A percentile compares a stretch with the other conserved stretches of the same genome.
phyloP scores from a whole-genome alignment of 2,888 invertebrate species.

The Lamellibrachia satsuma region DNA sequence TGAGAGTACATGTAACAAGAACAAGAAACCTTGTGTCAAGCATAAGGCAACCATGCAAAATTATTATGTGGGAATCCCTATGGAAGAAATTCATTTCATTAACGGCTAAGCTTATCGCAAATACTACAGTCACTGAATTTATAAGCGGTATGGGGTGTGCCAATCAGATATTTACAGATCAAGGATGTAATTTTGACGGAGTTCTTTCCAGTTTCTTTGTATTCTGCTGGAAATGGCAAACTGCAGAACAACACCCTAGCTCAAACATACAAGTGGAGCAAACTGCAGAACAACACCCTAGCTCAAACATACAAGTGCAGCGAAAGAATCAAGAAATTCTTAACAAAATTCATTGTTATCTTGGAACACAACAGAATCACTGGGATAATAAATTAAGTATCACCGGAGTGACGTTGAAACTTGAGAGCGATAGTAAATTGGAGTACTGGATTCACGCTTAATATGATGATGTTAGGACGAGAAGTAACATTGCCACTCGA shows the following conservation, averaged over 20 bases:
- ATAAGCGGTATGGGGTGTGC: background rate
- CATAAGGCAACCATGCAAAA: too few relatives aligned
- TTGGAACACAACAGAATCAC: background rate
- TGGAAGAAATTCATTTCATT: too few relatives aligned
- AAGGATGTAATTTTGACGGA: background rate
- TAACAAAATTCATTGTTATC: background rate
- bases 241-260: background rate
- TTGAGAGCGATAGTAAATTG: background rate
- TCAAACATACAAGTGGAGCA: background rate
- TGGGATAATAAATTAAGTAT: background rate
- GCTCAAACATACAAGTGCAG: background rate
- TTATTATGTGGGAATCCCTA: too few relatives aligned
- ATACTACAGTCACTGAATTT: background rate
- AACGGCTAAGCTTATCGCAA: too few relatives aligned
- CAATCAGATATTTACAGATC: background rate
- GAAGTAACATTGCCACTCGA: background rate
- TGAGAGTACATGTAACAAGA: background rate
- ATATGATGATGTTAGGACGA: background rate
- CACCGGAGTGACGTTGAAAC: background rate
- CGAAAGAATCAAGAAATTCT: background rate
- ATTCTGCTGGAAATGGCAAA: background rate
- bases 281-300: background rate
- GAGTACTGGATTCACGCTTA: background rate
- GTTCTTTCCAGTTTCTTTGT: background rate
- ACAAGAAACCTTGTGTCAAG: too few relatives aligned